Evolutionary conservation across 92 coral and sea anemone species (phyloP), one percentile per base, ranked within the genome.

Genomic region (Zoanthus sansibaricus): DNA sequence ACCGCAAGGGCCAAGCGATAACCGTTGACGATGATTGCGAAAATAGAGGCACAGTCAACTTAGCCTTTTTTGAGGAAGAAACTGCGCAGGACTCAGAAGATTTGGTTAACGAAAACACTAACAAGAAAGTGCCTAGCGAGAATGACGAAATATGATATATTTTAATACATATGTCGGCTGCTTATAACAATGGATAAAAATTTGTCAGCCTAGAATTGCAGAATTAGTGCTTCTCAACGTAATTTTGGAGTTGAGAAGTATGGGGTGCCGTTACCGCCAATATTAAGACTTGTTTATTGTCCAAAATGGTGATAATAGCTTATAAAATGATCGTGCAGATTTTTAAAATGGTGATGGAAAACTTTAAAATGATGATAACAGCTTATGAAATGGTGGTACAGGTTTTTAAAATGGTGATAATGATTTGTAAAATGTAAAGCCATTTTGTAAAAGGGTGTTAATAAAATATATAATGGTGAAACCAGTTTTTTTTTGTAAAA

Each of bases 231-330:
- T n/a, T n/a, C n/a, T n/a, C n/a, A n/a, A n/a, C n/a, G n/a, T n/a
- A n/a, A n/a, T n/a, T n/a, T n/a, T n/a, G n/a, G n/a, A n/a, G n/a
- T n/a, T n/a, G n/a, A n/a, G n/a, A n/a, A n/a, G n/a, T n/a, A n/a
- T n/a, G n/a, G 87, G 93, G 87, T 68, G 25, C 25, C 25, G 25
- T 25, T 25, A 25, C 25, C 25, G 25, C 25, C 25, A 25, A 0
- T 25, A 25, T 25, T 25, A 25, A 25, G 25, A 25, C 25, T 25
- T 25, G 25, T 0, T 25, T 25, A 25, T 25, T 25, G 25, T 62
- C n/a, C 45, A 72, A 72, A 72, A 72, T 72, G 77, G 77, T 72
- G 77, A 44, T 72, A 72, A 73, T 32, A 73, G n/a, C 18, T 73
- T 73, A 73, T 73, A 44, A 46, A 44, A 15, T 46, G 77, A 32